Evolutionary conservation across 2,888 invertebrate species (phyloP), one percentile per base, ranked within the genome.

Genomic region (Vannuccia rotundouncinata): DNA sequence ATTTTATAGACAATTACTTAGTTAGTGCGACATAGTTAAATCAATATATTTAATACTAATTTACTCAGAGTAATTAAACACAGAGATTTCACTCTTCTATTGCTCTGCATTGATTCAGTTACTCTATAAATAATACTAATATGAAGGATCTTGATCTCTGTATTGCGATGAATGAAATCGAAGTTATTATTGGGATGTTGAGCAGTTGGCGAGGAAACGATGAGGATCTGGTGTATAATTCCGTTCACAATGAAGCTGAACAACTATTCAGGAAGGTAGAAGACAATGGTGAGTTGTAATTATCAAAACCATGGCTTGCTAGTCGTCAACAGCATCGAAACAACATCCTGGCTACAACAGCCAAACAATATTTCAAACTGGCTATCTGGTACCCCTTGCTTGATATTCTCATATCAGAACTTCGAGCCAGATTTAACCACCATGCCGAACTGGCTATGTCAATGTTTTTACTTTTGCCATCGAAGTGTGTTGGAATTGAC

Each of bases 241-340:
- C 66, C 66, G 25, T 66, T 66, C 25, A 66, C 66, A 66, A 66
- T 66, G 66, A 66, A 66, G 66, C 66, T 66, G 66, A 66, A 66
- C 66, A 66, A 66, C 66, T 66, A 22, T 66, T 22, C 66, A 66
- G 66, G 66, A 66, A 66, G 66, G 66, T 66, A 66, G 66, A 66
- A 66, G 66, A 66, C 66, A 66, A 66, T 66, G 66, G 25, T 66
- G 45, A 45, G 45, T 45, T 45, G 17, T 5, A 66, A 66, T 66
- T 66, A 66, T 22, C 10, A 66, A 66, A 66, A 66, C 66, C 5
- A 22, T n/a, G 66, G 66, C 66, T 66, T 66, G 22, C 66, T 66
- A 22, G 66, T 66, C 66, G 25, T 66, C 5, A 66, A 66, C 66
- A 66, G 66, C 66, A 5, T 66, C 25, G 66, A 66, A 66, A 66